Percentiles rank a stretch among this genome's conserved stretches.
Conservation (phyloP, 2,113 vertebrate species). For the Acrocephalus kingi region DNA sequence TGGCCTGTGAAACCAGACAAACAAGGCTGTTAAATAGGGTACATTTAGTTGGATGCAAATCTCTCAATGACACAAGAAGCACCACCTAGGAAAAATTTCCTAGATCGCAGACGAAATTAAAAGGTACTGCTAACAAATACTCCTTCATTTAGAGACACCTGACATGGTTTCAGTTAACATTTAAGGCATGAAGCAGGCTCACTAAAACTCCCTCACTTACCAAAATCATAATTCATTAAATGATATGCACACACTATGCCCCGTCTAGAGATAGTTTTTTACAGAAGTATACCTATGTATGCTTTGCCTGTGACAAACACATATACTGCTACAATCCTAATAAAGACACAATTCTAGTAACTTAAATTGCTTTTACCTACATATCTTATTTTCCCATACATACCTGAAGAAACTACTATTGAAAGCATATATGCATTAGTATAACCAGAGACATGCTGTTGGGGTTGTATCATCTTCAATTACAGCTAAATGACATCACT, state of each 20-base stretch:
- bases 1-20: neutral
- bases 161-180: neutral
- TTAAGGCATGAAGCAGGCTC: neutral
- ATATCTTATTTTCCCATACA: neutral
- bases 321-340: neutral
- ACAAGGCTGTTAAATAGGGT: neutral
- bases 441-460: neutral
- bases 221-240: neutral
- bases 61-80: neutral
- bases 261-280: neutral
- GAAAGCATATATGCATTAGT: neutral
- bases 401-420: neutral
- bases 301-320: neutral
- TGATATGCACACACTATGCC: fast-evolving
- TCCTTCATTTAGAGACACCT: neutral
- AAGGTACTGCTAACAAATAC: neutral
- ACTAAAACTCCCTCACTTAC: neutral
- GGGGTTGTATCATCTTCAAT: constrained; percentile 28
- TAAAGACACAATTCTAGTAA: neutral
- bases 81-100: constrained; percentile 2
- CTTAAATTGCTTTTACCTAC: neutral
- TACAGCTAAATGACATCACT: constrained; percentile 45
- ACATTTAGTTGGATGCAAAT: constrained; percentile 8
- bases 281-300: neutral
- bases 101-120: constrained; percentile 21